These are phyloP conservation scores for Vandiemenella viatica DNA, from an alignment of 2,888 invertebrate genomes.

Conservation along the genomic window DNA sequence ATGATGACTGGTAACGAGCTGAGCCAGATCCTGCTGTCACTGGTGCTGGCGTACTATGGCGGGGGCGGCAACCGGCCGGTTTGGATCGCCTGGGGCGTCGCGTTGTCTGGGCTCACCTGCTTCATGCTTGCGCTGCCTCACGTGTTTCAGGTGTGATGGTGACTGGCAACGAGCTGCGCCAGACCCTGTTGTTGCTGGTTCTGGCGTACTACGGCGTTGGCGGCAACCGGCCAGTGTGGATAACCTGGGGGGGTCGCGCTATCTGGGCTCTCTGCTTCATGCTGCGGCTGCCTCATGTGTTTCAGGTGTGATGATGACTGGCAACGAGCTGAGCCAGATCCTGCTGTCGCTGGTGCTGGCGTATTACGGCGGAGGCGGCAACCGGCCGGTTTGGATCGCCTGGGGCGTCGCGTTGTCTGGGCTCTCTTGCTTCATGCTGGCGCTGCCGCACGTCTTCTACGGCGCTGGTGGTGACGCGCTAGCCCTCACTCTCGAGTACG, in stretches of 20 bases:
- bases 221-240: constrained; percentile 49
- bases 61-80: constrained; percentile 49
- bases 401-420: constrained; percentile 45
- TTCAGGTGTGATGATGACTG: constrained; percentile 47
- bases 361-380: constrained; percentile 48
- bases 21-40: constrained; percentile 46
- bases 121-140: constrained; percentile 44
- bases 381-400: constrained; percentile 50
- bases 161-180: constrained; percentile 53
- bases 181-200: constrained; percentile 44
- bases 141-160: constrained; percentile 47
- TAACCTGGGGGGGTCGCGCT: constrained; percentile 44
- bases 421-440: constrained; percentile 42
- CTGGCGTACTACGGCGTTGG: constrained; percentile 49
- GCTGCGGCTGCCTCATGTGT: constrained; percentile 33
- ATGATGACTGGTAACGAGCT: constrained; percentile 53
- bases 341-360: constrained; percentile 43
- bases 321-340: constrained; percentile 55
- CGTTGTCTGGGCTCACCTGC: constrained; percentile 42
- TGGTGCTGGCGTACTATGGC: constrained; percentile 46
- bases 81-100: constrained; percentile 50
- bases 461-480: constrained; percentile 40
- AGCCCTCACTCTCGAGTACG: constrained; percentile 31
- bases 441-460: constrained; percentile 44
- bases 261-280: constrained; percentile 45